These are phyloP conservation scores for Lepidostoma basale DNA, from an alignment of 1,140 invertebrate genomes.

Conservation along the genomic window DNA sequence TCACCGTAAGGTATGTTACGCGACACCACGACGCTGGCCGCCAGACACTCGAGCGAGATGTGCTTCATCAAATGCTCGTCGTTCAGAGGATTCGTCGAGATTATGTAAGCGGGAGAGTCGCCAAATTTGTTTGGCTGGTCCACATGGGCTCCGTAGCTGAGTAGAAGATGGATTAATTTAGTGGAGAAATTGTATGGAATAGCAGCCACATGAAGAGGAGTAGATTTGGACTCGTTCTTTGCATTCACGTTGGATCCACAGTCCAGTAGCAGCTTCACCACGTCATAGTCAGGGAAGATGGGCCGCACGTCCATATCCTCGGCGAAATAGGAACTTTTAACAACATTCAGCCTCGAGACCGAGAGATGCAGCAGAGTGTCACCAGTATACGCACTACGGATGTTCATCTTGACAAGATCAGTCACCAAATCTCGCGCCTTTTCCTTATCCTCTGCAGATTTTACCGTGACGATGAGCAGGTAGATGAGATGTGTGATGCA, in stretches of 20 bases:
- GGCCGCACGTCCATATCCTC: constrained; percentile 67
- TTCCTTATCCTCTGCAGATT: constrained; percentile 50
- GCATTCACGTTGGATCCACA: constrained; percentile 78
- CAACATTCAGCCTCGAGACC: constrained; percentile 78
- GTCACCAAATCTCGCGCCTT: constrained; percentile 57
- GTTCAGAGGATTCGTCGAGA: no score
- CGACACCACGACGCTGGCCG: no score
- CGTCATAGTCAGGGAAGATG: constrained; percentile 74
- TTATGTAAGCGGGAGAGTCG: no score
- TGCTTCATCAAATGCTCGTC: no score
- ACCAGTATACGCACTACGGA: constrained; percentile 71
- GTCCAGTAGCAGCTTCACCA: constrained; percentile 72
- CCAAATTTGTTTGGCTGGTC: no score
- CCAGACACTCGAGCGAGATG: no score
- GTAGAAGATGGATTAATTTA: no score
- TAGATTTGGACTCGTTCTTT: constrained; percentile 78
- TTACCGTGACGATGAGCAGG: constrained; percentile 69
- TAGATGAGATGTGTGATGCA: constrained; percentile 83
- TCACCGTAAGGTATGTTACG: no score
- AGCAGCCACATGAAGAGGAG: no score
- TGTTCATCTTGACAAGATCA: constrained; percentile 62
- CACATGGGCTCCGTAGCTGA: no score
- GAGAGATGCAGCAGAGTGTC: constrained; percentile 82
- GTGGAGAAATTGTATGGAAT: no score
- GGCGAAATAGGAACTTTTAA: constrained; percentile 77